Conservation (phyloP, 2,113 vertebrate species). For the Gavialis gangeticus region DNA sequence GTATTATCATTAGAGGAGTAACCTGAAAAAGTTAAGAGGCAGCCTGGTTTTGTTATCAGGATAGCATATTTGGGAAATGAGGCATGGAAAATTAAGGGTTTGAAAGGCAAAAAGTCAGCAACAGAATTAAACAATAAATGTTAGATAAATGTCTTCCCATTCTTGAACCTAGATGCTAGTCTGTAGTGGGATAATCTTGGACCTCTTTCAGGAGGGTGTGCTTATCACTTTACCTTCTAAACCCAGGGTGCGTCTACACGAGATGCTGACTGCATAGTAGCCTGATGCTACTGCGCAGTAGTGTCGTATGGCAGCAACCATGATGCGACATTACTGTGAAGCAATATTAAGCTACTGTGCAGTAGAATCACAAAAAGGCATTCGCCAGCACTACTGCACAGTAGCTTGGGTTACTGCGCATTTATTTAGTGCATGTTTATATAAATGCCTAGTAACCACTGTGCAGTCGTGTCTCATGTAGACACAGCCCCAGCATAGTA, state of each 20-base stretch:
- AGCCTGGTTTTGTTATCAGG: accelerated
- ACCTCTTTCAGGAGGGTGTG: neutral
- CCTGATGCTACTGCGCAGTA: no score
- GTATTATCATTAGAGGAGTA: neutral
- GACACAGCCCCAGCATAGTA: no score
- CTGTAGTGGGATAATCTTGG: neutral
- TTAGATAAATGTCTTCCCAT: neutral
- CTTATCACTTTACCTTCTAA: neutral
- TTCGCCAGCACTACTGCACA: no score
- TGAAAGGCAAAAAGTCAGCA: neutral
- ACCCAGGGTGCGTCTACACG: neutral
- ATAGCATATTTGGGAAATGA: neutral
- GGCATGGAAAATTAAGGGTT: neutral
- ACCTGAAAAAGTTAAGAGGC: accelerated
- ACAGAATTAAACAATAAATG: neutral
- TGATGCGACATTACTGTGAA: no score
- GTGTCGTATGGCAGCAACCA: no score
- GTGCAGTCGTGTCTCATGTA: no score
- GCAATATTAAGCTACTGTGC: no score
- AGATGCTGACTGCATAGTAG: no score
- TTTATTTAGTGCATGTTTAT: no score
- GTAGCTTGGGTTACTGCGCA: no score
- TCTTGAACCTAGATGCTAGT: neutral
- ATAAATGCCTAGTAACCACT: no score
- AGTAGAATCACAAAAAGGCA: no score